Percentiles rank a stretch among this genome's conserved stretches.
Evolutionary conservation across 2,113 vertebrate genomes (phyloP).

Genomic region (Oryzias celebensis): DNA sequence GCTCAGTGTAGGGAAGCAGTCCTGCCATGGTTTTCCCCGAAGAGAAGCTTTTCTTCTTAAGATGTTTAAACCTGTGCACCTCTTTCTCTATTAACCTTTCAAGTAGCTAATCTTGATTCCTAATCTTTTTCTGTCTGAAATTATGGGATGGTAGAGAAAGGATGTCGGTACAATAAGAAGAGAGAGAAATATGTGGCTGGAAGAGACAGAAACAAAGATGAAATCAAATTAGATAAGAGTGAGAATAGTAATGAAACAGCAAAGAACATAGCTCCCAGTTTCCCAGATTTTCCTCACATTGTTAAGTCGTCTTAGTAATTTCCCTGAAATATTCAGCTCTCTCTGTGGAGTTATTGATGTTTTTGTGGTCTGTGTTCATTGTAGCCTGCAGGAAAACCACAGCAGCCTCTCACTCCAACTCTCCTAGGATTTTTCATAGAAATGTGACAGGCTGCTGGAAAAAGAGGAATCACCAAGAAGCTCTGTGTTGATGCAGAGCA

Average conservation of each 20-base stretch:
- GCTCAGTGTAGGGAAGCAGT: too few species aligned
- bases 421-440: slow-evolving; percentile 60
- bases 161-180: slow-evolving; percentile 2
- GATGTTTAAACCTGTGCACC: too few species aligned
- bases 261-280: not conserved
- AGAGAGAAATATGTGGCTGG: slow-evolving; percentile 25
- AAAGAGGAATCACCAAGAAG: slow-evolving; percentile 59
- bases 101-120: slow-evolving; percentile 11
- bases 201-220: slow-evolving; percentile 4
- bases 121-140: slow-evolving; percentile 14
- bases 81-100: slow-evolving; percentile 5
- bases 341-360: slow-evolving; percentile 53
- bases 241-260: slow-evolving; percentile 4
- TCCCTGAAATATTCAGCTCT: slow-evolving; percentile 46
- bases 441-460: slow-evolving; percentile 48
- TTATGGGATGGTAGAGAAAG: not conserved
- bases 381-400: slow-evolving; percentile 51
- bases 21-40: too few species aligned
- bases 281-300: slow-evolving; percentile 22
- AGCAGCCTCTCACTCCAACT: slow-evolving; percentile 43
- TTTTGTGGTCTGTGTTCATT: slow-evolving; percentile 48
- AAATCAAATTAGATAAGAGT: slow-evolving; percentile 7
- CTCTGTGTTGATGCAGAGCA: slow-evolving; percentile 47
- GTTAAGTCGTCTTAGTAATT: slow-evolving; percentile 54
- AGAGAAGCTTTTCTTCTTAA: too few species aligned